These are phyloP conservation scores for Crotophaga sulcirostris DNA, from an alignment of 2,113 vertebrate species.

Conservation along the genomic window DNA sequence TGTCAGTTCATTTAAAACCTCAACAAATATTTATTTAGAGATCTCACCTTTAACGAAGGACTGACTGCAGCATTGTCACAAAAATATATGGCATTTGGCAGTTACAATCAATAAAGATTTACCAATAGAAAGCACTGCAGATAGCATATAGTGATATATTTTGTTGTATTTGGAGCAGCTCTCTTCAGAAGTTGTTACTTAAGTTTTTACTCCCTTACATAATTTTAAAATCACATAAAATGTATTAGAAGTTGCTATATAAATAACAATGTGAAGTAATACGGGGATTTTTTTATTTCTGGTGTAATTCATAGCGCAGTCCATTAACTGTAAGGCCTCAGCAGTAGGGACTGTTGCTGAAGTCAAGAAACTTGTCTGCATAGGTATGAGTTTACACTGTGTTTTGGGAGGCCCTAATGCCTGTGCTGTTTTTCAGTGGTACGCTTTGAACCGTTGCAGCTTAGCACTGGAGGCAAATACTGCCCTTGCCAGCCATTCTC, in stretches of 20 bases:
- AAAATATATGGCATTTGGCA: neutral
- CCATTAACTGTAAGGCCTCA: neutral
- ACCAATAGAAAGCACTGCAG: fast-evolving
- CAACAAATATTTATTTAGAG: neutral
- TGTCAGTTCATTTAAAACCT: neutral
- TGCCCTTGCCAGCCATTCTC: neutral
- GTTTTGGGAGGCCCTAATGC: neutral
- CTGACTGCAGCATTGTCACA: neutral
- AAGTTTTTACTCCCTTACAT: neutral
- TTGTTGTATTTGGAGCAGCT: neutral
- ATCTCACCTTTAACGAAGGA: neutral
- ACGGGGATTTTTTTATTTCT: neutral
- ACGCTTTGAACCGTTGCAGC: neutral
- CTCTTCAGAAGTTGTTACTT: neutral
- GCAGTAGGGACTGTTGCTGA: neutral
- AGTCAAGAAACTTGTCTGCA: neutral
- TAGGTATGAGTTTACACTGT: fast-evolving
- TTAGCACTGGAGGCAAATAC: neutral
- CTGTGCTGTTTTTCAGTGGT: neutral
- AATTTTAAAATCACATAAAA: neutral
- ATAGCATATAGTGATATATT: neutral
- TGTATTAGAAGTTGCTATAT: neutral
- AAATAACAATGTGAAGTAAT: neutral
- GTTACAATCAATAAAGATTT: neutral
- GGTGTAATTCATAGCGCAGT: neutral